A percentile compares a stretch with the other conserved stretches of the same genome.
Conservation (phyloP, 2,797 vertebrate species). For the Steatocranus sp. region DNA sequence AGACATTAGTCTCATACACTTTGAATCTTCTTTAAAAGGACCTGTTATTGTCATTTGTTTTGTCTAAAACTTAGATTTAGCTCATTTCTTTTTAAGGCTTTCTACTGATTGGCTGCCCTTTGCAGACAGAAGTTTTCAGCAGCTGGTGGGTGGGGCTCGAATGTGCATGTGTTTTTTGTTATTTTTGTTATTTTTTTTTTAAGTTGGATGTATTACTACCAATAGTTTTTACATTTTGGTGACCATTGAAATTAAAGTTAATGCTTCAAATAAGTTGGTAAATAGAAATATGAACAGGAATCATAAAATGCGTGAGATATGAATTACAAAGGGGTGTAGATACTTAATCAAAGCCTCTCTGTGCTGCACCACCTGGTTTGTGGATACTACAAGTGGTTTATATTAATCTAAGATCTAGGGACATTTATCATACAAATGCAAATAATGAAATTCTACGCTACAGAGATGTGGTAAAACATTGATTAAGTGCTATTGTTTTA, state of each 20-base stretch:
- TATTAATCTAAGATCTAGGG: neutral
- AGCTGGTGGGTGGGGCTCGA: accelerated
- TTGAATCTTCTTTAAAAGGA: neutral
- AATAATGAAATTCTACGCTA: neutral
- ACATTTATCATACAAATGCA: neutral
- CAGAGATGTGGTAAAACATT: neutral
- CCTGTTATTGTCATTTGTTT: neutral
- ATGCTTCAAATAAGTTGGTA: neutral
- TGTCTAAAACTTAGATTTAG: neutral
- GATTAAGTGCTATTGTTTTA: neutral
- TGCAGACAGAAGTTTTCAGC: neutral
- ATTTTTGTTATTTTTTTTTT: accelerated
- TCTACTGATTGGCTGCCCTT: neutral
- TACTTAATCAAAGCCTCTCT: neutral
- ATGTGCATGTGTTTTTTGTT: accelerated
- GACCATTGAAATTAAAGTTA: neutral
- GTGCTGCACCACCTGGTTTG: neutral
- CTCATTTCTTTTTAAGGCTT: neutral
- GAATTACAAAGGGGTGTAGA: neutral
- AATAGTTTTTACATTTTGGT: neutral
- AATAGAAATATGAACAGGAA: neutral
- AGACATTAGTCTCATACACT: neutral
- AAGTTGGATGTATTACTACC: neutral
- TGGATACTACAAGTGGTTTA: neutral
- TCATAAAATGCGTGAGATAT: neutral